Evolutionary conservation across 2,113 vertebrate species (phyloP), one percentile per base, ranked within the genome.

Genomic region (Bufo bufo): DNA sequence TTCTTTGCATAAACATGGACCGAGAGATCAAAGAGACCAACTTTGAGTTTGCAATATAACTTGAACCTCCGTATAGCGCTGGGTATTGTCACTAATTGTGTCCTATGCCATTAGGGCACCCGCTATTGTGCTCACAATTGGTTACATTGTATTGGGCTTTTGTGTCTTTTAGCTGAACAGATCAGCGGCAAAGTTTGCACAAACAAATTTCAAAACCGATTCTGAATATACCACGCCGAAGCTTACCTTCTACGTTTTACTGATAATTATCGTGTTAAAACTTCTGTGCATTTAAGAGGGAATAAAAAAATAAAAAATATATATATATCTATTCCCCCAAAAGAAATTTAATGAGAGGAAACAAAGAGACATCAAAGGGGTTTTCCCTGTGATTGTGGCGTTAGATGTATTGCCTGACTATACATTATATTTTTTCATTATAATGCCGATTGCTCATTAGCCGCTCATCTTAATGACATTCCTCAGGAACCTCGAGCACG

Each of bases 301-400:
- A 65, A 83, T 66, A 96, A 83, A 66, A 49, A 47, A 47, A 47
- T 4, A 74, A 71, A 71, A 71, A 71, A 71, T 6, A 33, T 33
- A 33, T 33, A 33, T 33, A 33, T 33, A 33, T 33, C 33, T 33
- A 33, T 33, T 20, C 72, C 47, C 72, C 93, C 89, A 93, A 94
- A 96, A 96, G 92, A 95, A 94, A 95, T 93, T 95, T 97, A 97
- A 97, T 98, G 96, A 99, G 97, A 97, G 95, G 96, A 96, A 95
- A 94, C 92, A 95, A 95, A 95, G 94, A 95, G 94, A 98, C 97
- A 97, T 99, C 96, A 99, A 98, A 99, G 96, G 94, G 93, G 92
- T 93, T 91, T 96, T 95, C 94, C 95, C 91, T 95, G 95, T 95
- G 94, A 97, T 96, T 95, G 95, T 95, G 94, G 95, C 96, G 96